Percentiles rank a stretch among this genome's conserved stretches.
Conservation (phyloP, 2,888 invertebrate species). For the Chelonus formosanus region DNA sequence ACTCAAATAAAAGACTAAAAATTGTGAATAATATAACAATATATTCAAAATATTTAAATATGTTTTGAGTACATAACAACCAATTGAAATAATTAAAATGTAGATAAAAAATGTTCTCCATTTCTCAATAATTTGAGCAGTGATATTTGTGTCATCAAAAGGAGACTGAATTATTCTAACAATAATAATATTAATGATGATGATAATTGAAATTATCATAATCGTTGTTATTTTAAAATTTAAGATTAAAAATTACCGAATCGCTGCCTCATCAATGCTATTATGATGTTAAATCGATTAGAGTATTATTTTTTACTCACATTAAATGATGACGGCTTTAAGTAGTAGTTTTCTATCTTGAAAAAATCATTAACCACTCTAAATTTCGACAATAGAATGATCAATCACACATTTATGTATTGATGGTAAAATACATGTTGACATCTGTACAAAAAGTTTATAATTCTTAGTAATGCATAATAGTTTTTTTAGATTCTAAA, state of each 20-base stretch:
- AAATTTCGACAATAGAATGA: not conserved
- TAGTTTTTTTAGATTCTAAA: too few species aligned
- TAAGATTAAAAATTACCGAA: not conserved
- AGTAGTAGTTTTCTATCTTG: conserved; percentile 1
- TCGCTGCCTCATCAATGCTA: conserved; percentile 18
- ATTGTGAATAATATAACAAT: too few species aligned
- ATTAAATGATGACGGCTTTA: not conserved
- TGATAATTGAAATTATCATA: not conserved
- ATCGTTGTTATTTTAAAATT: conserved; percentile 4
- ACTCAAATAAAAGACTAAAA: not conserved
- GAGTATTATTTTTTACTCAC: conserved; percentile 17
- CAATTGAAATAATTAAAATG: not conserved
- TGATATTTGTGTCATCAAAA: conserved; percentile 11
- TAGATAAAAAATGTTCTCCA: conserved; percentile 10
- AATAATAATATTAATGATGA: not conserved
- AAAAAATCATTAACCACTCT: not conserved
- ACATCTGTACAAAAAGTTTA: too few species aligned
- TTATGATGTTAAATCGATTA: not conserved
- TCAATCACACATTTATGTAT: not conserved
- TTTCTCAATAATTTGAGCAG: conserved; percentile 1
- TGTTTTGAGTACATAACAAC: not conserved
- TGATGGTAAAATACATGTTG: not conserved
- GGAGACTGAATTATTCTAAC: conserved; percentile 15
- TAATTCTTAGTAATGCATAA: too few species aligned
- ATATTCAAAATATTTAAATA: too few species aligned